These are phyloP conservation scores for Rhabdomys pumilio DNA, from an alignment of 2,797 vertebrate genomes.

Conservation along the genomic window DNA sequence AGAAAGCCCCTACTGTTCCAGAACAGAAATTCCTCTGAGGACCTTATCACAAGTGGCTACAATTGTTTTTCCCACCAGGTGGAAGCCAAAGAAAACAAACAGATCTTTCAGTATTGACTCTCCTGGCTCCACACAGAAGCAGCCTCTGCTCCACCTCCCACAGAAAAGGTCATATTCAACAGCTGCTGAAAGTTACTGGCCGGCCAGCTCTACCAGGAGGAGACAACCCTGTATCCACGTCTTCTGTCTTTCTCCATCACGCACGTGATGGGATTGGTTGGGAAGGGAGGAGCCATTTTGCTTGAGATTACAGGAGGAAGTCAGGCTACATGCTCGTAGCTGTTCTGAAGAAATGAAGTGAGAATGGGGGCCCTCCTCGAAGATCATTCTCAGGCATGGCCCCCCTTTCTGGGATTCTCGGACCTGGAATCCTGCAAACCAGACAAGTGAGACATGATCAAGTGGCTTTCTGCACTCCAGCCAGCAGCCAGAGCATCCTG, in stretches of 20 bases:
- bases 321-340: not conserved
- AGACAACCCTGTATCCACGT: fast-evolving
- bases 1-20: not conserved
- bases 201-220: too few relatives aligned
- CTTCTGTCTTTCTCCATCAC: not conserved
- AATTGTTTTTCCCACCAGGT: slow-evolving; percentile 55
- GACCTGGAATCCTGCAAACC: not conserved
- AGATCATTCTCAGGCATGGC: not conserved
- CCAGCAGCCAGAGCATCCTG: not conserved
- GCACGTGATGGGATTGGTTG: not conserved
- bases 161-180: slow-evolving; percentile 20
- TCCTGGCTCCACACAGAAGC: not conserved
- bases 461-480: not conserved
- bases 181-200: not conserved
- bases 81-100: slow-evolving; percentile 47
- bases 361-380: not conserved
- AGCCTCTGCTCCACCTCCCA: slow-evolving; percentile 50
- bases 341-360: not conserved
- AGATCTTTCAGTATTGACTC: slow-evolving; percentile 71
- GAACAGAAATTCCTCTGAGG: slow-evolving; percentile 52
- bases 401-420: not conserved
- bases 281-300: not conserved
- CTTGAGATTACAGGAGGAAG: not conserved
- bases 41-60: not conserved
- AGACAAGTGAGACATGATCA: not conserved